Evolutionary conservation across 2,113 vertebrate genomes (phyloP), one percentile per base, ranked within the genome.

Genomic region (Harpagus bidentatus): DNA sequence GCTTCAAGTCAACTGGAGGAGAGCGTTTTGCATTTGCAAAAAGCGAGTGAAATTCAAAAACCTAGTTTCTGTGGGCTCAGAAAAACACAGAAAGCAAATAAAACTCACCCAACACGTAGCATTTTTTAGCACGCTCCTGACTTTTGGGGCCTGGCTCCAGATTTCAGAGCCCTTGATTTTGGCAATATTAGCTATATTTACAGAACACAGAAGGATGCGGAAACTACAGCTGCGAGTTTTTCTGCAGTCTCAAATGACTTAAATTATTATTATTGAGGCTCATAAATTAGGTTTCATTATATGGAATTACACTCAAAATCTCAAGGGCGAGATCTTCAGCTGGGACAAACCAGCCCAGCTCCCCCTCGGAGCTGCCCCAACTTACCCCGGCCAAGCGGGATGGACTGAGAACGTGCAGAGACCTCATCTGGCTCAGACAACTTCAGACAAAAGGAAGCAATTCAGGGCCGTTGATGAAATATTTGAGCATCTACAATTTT

Each of bases 251-350:
- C 63, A 88, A 92, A 93, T 88, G 85, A 62, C 25, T 73, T 82
- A 36, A 82, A 82, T 94, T 86, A 94, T 84, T 87, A 91, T 93
- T 77, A 89, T 92, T 96, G 85, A 71, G 29, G 82, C 63, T 78
- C 79, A 88, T 92, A 95, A 96, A 96, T 94, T 93, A 88, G 76
- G 59, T 67, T 93, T 94, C 69, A 88, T 95, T 95, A 71, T 22
- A 67, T 23, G 32, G 62, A 95, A 90, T 90, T 88, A 69, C 45
- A 87, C 65, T 84, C 66, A 42, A 77, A 86, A 93, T 88, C 88
- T 76, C 82, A 62, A 86, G 61, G 47, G 77, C 4, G 3, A 92
- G 81, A 85, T 90, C 56, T 90, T 81, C 92, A 93, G 77, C 94
- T 89, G 86, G 89, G 86, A 80, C 61, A 78, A 90, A 92, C 43